phyloP scores from a whole-genome alignment of 2,888 invertebrate species.

The Hemicrepidius hirtus region DNA sequence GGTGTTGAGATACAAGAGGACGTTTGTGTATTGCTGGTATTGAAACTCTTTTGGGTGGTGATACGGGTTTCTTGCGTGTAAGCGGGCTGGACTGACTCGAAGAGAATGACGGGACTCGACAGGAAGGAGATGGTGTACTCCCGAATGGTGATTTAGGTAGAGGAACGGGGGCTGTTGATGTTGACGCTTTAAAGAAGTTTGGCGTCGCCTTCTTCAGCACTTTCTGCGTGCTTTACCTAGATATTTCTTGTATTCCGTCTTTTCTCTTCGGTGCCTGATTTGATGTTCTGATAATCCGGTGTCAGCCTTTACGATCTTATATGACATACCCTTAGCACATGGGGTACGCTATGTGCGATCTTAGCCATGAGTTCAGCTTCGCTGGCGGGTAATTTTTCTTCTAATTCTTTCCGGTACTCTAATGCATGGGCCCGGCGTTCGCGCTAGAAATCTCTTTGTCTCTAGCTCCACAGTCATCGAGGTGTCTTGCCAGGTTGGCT shows the following conservation, averaged over 20 bases:
- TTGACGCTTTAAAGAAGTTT: too few relatives aligned
- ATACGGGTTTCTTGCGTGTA: too few relatives aligned
- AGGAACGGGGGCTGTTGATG: too few relatives aligned
- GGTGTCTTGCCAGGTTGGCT: constrained; percentile 27
- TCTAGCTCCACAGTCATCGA: constrained; percentile 43
- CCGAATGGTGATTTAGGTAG: too few relatives aligned
- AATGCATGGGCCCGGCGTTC: not conserved
- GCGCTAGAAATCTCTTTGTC: constrained; percentile 25
- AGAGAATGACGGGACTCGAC: too few relatives aligned
- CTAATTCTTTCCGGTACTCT: not conserved
- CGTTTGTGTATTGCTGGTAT: too few relatives aligned
- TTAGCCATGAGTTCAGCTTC: constrained; percentile 1
- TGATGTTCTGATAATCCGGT: constrained; percentile 1
- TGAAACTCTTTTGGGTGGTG: too few relatives aligned
- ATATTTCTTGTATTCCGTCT: not conserved
- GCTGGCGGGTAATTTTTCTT: not conserved
- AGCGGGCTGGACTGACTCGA: too few relatives aligned
- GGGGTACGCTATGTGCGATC: not conserved
- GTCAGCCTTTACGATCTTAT: not conserved
- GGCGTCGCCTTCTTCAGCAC: too few relatives aligned
- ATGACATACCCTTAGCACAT: not conserved
- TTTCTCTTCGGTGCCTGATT: not conserved
- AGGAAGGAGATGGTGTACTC: too few relatives aligned
- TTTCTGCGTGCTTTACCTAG: too few relatives aligned
- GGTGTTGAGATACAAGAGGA: too few relatives aligned